These are phyloP conservation scores for Dasyurus viverrinus DNA, from an alignment of 2,113 vertebrate genomes.

Conservation along the genomic window DNA sequence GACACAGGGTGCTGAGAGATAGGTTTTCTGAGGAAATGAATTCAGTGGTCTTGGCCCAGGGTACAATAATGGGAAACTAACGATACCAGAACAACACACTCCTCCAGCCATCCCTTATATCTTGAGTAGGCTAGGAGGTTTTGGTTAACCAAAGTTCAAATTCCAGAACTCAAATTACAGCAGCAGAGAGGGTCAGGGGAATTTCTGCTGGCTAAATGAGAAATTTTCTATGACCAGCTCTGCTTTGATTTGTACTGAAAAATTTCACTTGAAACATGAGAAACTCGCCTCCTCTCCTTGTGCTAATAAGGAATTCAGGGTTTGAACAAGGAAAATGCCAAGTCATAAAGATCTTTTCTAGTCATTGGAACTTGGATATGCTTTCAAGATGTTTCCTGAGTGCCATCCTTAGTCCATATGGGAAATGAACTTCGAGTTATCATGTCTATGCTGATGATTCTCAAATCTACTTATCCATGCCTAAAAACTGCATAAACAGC, in stretches of 20 bases:
- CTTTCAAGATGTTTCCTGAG: background rate
- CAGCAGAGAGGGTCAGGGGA: conserved; percentile 1
- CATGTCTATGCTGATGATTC: background rate
- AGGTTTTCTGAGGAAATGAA: conserved; percentile 30
- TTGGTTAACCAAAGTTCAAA: conserved; percentile 63
- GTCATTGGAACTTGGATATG: background rate
- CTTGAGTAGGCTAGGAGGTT: conserved; percentile 56
- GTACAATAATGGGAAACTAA: conserved; percentile 38
- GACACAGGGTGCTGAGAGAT: conserved; percentile 29
- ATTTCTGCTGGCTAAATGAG: conserved; percentile 46
- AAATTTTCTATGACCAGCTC: conserved; percentile 68
- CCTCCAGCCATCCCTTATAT: background rate
- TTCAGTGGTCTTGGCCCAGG: conserved; percentile 20
- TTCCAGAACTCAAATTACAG: conserved; percentile 68
- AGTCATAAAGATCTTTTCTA: background rate
- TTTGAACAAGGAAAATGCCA: background rate
- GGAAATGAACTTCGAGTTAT: background rate
- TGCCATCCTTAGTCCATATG: background rate
- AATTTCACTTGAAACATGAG: background rate
- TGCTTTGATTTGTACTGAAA: background rate
- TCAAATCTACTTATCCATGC: background rate
- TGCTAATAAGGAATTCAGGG: background rate
- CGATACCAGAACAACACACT: conserved; percentile 44
- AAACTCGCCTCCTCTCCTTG: conserved; percentile 1
- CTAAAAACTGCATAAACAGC: background rate